Evolutionary conservation across 2,113 vertebrate genomes (phyloP), one percentile per base, ranked within the genome.

Genomic region (Hypocryptadius cinnamomeus): DNA sequence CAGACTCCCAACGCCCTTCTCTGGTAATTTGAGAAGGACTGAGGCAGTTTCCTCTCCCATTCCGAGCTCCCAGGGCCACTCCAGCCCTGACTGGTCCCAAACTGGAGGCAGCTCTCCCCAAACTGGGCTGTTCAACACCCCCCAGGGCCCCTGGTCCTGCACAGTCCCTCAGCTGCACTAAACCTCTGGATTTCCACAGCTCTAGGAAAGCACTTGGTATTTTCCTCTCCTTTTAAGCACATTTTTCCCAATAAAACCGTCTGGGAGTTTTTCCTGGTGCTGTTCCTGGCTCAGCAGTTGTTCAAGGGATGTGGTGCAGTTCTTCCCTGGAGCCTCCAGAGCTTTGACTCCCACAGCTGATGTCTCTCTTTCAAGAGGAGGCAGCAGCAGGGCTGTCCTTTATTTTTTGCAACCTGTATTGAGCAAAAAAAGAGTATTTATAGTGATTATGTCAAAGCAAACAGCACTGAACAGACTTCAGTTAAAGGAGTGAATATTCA

Each of bases 181-280:
- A 65, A 44, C 13, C 50, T 18, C 39, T 22, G 20, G 3, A 35
- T 71, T 74, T 47, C 42, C 42, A 57, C 48, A 79, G 70, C 10
- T 25, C 27, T 18, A 3, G 11, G 44, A 28, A 57, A 0, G 1
- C n/a, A 15, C 21, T 28, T 2, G n/a, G 11, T 40, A 6, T 40
- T 90, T 90, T 79, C 48, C 60, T 90, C 81, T 92, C 79, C 47
- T 69, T 87, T 50, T 47, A 59, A 45, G 45, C 59, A 48, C 42
- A 22, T 73, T 85, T 61, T 87, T 20, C 31, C 71, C 31, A 47
- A 51, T 35, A 12, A 65, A 87, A n/a, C 25, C 64, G 9, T 6
- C 57, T 8, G 51, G 63, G 53, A 79, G 56, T 15, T 83, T 79
- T 65, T 77, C 39, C 56, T 79, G 64, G 15, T n/a, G 13, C 69